Percentiles rank a stretch among this genome's conserved stretches.
Evolutionary conservation across 2,888 invertebrate genomes (phyloP).

Genomic region (Zaprionus lineosus): DNA sequence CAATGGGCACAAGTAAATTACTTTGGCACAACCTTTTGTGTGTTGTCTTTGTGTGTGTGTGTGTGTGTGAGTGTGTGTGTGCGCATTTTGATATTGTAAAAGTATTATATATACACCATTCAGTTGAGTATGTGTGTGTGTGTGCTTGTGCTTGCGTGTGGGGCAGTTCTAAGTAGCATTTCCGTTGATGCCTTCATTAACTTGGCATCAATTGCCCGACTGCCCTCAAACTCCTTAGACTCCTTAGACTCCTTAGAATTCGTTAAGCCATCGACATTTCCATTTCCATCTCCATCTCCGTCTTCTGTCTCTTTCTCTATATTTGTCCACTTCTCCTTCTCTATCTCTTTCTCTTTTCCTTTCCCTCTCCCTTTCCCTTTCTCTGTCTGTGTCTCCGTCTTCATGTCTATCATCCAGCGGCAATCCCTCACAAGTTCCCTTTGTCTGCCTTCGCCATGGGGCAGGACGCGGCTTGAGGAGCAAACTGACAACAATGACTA

Average conservation of each 20-base stretch:
- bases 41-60: conserved; percentile 13
- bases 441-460: conserved; percentile 2
- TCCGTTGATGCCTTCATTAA: conserved; percentile 69
- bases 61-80: conserved; percentile 1
- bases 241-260: too few relatives aligned
- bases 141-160: conserved; percentile 26
- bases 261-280: too few relatives aligned
- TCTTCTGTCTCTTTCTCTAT: too few relatives aligned
- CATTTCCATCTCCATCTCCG: too few relatives aligned
- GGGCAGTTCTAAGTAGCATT: conserved; percentile 53
- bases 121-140: conserved; percentile 18
- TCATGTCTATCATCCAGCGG: conserved; percentile 11
- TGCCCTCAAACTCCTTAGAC: not conserved
- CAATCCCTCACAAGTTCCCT: conserved; percentile 18
- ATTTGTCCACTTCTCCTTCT: too few relatives aligned
- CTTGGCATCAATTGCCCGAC: conserved; percentile 39
- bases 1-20: conserved; percentile 46
- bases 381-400: conserved; percentile 25
- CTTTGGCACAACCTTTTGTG: conserved; percentile 59
- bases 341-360: too few relatives aligned
- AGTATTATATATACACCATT: conserved; percentile 42
- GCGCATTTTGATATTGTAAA: conserved; percentile 28
- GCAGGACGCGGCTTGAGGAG: not conserved
- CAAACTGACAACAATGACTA: not conserved
- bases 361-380: too few relatives aligned